Evolutionary conservation across 2,113 vertebrate genomes (phyloP).

Genomic region (Nesoenas mayeri): DNA sequence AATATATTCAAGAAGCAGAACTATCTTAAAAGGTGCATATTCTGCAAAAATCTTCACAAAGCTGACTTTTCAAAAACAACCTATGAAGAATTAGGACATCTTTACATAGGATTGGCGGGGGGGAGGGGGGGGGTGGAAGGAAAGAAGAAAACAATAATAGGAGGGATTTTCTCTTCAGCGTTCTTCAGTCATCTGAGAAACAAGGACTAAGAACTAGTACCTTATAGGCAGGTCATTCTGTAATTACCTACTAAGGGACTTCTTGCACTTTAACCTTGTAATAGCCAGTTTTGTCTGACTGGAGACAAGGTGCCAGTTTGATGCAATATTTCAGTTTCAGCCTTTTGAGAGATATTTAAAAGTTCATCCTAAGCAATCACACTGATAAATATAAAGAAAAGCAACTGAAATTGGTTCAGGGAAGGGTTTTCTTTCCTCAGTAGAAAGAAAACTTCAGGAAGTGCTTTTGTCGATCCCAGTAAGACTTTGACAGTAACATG

Average conservation of each 20-base stretch:
- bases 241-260: background rate
- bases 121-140: no score
- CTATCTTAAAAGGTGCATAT: background rate
- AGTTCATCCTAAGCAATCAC: background rate
- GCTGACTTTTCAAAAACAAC: background rate
- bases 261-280: background rate
- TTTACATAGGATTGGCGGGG: background rate
- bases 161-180: background rate
- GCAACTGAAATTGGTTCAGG: background rate
- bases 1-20: background rate
- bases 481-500: background rate
- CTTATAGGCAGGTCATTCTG: background rate
- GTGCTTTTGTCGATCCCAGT: constrained; percentile 31
- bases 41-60: background rate
- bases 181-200: background rate
- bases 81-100: background rate
- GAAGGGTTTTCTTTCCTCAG: background rate
- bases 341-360: background rate
- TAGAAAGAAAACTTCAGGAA: constrained; percentile 25
- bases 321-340: background rate
- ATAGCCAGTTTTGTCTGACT: background rate
- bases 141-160: background rate
- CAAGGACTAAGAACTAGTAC: background rate
- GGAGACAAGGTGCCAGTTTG: background rate
- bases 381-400: background rate